A percentile compares a stretch with the other conserved stretches of the same genome.
Evolutionary conservation across 64 coral and sea anemone species (phyloP).

Genomic region (Astreopora myriophthalma): DNA sequence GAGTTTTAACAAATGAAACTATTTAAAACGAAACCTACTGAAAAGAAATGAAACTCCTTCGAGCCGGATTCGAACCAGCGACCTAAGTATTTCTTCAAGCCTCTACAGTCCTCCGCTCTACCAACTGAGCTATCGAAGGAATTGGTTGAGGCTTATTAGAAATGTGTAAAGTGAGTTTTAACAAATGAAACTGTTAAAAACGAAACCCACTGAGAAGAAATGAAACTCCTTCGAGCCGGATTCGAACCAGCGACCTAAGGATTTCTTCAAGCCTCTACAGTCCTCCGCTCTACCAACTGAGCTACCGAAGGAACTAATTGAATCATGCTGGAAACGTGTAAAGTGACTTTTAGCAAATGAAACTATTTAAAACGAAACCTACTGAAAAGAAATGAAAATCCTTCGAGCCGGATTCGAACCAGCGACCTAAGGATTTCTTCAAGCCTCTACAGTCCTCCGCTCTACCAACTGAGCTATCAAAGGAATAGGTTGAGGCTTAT

Average conservation of each 20-base stretch:
- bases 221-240: conserved; percentile 85
- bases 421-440: conserved; percentile 89
- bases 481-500: too few species aligned
- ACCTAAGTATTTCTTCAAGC: conserved; percentile 72
- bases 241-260: conserved; percentile 94
- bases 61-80: conserved; percentile 91
- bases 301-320: conserved; percentile 78
- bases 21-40: too few species aligned
- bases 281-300: conserved; percentile 98
- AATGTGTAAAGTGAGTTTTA: too few species aligned
- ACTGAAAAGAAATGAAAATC: too few species aligned
- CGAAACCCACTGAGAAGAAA: too few species aligned
- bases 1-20: too few species aligned
- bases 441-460: conserved; percentile 97
- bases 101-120: conserved; percentile 99
- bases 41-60: too few species aligned
- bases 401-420: conserved; percentile 90
- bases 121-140: conserved; percentile 99
- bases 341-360: too few species aligned
- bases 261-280: conserved; percentile 60
- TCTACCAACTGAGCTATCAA: conserved; percentile 99
- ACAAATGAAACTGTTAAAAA: too few species aligned
- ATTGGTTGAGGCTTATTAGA: too few species aligned
- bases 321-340: too few species aligned
- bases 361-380: too few species aligned